phyloP scores from a whole-genome alignment of 2,113 vertebrate species.

The Excalfactoria chinensis region DNA sequence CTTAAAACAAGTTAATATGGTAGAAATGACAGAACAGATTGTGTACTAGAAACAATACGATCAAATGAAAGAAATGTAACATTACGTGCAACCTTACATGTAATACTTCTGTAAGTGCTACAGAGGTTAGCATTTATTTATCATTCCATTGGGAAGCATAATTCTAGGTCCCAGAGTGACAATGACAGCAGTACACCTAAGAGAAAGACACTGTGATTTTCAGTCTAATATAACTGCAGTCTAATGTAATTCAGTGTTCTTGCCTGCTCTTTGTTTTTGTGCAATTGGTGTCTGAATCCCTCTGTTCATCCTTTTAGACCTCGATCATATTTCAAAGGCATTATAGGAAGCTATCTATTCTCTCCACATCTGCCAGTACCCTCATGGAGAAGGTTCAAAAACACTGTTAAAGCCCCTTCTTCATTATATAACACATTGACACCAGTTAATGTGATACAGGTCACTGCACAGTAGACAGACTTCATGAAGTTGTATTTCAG shows the following conservation, averaged over 20 bases:
- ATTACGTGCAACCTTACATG: accelerated
- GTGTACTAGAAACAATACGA: neutral
- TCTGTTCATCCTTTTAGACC: neutral
- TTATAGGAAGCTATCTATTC: neutral
- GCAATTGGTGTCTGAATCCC: neutral
- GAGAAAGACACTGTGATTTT: neutral
- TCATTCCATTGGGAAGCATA: neutral
- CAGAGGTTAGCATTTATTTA: neutral
- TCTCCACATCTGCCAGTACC: neutral
- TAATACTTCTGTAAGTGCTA: accelerated
- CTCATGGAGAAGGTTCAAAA: neutral
- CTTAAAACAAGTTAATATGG: neutral
- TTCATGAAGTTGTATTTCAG: neutral
- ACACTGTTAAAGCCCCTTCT: neutral
- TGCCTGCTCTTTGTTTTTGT: neutral
- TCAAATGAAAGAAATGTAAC: neutral
- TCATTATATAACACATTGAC: neutral
- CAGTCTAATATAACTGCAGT: neutral
- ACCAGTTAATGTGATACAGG: neutral
- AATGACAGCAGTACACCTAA: neutral
- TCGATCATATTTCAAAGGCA: neutral
- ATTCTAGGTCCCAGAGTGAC: neutral
- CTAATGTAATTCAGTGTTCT: neutral
- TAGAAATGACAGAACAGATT: neutral
- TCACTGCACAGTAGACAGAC: neutral